These are phyloP conservation scores for Diarsia brunnea DNA, from an alignment of 2,888 invertebrate genomes.

Conservation along the genomic window DNA sequence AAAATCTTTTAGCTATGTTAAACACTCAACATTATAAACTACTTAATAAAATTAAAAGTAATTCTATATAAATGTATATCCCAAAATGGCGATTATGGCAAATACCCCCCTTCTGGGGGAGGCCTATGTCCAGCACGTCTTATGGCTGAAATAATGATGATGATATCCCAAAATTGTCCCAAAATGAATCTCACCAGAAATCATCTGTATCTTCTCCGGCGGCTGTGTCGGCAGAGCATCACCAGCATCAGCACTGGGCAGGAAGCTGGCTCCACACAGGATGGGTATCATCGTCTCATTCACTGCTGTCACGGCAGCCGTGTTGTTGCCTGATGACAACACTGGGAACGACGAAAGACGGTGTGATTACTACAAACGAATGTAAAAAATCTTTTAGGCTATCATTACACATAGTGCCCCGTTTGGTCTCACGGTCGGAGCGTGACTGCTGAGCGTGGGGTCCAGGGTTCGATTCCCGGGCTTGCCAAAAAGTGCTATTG, in stretches of 20 bases:
- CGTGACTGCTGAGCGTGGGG: too few relatives aligned
- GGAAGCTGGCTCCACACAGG: constrained; percentile 88
- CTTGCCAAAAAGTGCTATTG: too few relatives aligned
- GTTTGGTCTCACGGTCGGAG: too few relatives aligned
- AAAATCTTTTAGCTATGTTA: neutral
- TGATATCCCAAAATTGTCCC: too few relatives aligned
- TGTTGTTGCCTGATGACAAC: constrained; percentile 83
- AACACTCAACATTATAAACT: neutral
- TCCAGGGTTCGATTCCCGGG: too few relatives aligned
- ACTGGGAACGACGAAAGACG: constrained; percentile 74
- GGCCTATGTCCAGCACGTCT: too few relatives aligned
- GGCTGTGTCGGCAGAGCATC: constrained; percentile 88
- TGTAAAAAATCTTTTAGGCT: too few relatives aligned
- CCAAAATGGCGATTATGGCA: too few relatives aligned
- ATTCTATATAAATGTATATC: too few relatives aligned
- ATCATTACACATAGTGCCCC: too few relatives aligned
- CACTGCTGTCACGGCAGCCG: constrained; percentile 83
- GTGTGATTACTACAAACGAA: neutral
- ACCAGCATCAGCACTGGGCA: constrained; percentile 84
- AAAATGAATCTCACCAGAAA: constrained; percentile 81
- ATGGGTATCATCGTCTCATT: constrained; percentile 82
- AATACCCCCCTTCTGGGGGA: too few relatives aligned
- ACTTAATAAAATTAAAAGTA: neutral
- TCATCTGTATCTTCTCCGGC: constrained; percentile 89
- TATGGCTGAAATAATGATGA: too few relatives aligned